Evolutionary conservation across 2,113 vertebrate genomes (phyloP).

Genomic region (Rhynchomys soricoides): DNA sequence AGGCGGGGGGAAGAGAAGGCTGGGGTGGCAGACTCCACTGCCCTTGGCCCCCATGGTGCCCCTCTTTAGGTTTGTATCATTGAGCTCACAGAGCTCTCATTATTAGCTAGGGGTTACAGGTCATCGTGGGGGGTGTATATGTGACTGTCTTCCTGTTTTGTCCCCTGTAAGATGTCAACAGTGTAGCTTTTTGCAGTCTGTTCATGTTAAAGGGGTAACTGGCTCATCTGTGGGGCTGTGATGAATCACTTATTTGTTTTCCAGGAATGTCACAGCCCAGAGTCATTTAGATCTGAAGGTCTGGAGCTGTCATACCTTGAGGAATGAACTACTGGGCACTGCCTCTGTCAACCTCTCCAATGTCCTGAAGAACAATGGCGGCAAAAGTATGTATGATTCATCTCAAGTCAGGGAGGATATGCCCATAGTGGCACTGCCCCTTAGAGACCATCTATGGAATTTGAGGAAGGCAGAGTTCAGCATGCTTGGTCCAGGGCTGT

Average conservation of each 20-base stretch:
- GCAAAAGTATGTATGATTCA: slow-evolving; percentile 87
- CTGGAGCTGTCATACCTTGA: slow-evolving; percentile 96
- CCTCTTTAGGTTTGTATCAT: not conserved
- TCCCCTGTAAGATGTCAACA: not conserved
- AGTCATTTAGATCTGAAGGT: slow-evolving; percentile 95
- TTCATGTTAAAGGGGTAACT: not conserved
- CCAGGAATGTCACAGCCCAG: slow-evolving; percentile 95
- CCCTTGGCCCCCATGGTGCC: not conserved
- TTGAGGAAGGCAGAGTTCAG: not conserved
- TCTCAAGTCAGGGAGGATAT: not conserved
- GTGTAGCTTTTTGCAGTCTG: slow-evolving; percentile 21
- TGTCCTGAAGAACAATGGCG: slow-evolving; percentile 90
- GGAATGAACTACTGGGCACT: slow-evolving; percentile 94
- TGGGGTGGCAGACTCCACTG: not conserved
- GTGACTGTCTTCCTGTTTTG: not conserved
- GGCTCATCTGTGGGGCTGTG: not conserved
- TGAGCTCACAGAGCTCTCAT: slow-evolving; percentile 64
- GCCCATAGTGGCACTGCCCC: not conserved
- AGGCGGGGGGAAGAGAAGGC: no score
- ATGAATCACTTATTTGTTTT: slow-evolving; percentile 68
- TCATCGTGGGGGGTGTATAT: not conserved
- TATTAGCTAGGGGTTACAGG: slow-evolving; percentile 53
- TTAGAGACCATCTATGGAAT: not conserved
- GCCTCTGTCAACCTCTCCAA: slow-evolving; percentile 93
- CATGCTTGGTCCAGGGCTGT: not conserved